These are phyloP conservation scores for Pterobdella sp. DNA, from an alignment of 2,888 invertebrate species.

Conservation along the genomic window DNA sequence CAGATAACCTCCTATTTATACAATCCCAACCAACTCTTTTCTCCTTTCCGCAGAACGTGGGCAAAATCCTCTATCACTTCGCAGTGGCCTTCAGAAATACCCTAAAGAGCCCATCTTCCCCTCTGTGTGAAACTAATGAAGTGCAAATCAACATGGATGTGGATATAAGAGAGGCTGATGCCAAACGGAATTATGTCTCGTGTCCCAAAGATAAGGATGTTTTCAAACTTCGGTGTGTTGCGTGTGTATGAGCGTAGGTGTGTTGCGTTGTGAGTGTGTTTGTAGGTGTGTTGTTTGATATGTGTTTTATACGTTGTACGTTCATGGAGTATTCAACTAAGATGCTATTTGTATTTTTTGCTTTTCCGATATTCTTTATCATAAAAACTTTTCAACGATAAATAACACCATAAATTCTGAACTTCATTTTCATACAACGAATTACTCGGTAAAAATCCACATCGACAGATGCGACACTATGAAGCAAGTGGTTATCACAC, in stretches of 20 bases:
- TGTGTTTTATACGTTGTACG: no score
- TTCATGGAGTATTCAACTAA: no score
- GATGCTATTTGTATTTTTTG: no score
- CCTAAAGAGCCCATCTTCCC: slow-evolving; percentile 52
- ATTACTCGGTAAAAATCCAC: no score
- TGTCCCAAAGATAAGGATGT: slow-evolving; percentile 58
- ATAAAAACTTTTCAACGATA: no score
- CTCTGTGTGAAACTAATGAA: slow-evolving; percentile 18
- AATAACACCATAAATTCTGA: no score
- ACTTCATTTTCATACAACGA: no score
- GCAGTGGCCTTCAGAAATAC: slow-evolving; percentile 85
- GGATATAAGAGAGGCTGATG: slow-evolving; percentile 64
- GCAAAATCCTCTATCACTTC: slow-evolving; percentile 64
- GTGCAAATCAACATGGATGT: slow-evolving; percentile 73
- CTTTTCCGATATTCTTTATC: no score
- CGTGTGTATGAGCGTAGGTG: no score
- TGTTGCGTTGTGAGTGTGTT: no score
- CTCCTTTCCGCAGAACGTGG: slow-evolving; percentile 50
- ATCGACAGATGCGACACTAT: slow-evolving; percentile 65
- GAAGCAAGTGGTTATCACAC: slow-evolving; percentile 75
- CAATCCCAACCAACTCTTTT: neutral
- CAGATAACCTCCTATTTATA: no score
- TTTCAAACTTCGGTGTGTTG: slow-evolving; percentile 57
- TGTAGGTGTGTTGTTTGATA: no score
- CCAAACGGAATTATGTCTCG: slow-evolving; percentile 59